Evolutionary conservation across 2,797 vertebrate species (phyloP).

Genomic region (Poecilia velifera): DNA sequence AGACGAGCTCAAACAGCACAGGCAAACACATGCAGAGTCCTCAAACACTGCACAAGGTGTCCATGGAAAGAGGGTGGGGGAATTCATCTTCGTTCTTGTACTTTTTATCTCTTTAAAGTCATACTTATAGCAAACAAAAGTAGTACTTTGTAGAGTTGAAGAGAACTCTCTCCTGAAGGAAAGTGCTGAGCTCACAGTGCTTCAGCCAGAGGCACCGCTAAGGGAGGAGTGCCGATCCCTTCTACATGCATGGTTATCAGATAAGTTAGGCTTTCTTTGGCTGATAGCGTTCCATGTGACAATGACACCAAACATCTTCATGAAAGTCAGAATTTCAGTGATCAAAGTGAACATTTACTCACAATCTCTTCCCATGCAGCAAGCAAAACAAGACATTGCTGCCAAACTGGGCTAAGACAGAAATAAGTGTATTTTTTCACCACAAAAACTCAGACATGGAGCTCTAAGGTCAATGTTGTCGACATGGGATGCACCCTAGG

Average conservation of each 20-base stretch:
- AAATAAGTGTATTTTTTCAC: background rate
- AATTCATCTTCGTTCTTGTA: background rate
- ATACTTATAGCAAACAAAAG: background rate
- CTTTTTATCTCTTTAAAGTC: background rate
- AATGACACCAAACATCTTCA: background rate
- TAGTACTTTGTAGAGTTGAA: background rate
- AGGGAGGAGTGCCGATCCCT: background rate
- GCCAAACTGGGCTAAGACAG: conserved; percentile 9
- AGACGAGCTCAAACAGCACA: conserved; percentile 9
- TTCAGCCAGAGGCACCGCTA: background rate
- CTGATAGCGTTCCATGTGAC: background rate
- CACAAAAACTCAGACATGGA: background rate
- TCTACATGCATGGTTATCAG: background rate
- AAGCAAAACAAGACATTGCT: background rate
- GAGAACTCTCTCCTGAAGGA: background rate
- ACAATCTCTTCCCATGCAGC: background rate
- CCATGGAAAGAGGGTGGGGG: conserved; percentile 1
- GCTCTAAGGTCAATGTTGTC: conserved; percentile 2
- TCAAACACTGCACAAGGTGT: conserved; percentile 2
- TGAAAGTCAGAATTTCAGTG: conserved; percentile 12
- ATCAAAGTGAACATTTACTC: background rate
- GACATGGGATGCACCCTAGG: conserved; percentile 56
- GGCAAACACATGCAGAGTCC: background rate
- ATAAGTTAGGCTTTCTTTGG: background rate
- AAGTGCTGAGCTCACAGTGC: background rate